Percentiles rank a stretch among this genome's conserved stretches.
Evolutionary conservation across 2,888 invertebrate species (phyloP).

Genomic region (Pammene fasciana): DNA sequence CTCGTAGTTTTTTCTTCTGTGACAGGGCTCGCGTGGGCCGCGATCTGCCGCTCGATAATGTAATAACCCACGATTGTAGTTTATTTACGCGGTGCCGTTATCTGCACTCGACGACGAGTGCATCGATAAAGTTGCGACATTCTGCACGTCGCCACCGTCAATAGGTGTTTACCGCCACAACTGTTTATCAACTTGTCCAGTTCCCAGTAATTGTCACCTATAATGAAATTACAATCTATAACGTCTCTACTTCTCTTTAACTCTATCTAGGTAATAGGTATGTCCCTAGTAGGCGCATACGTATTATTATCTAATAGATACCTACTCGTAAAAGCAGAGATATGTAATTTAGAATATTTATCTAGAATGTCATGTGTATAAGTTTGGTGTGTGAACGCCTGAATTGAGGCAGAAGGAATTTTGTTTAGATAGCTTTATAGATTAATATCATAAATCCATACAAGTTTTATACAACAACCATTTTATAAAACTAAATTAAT

Average conservation of each 20-base stretch:
- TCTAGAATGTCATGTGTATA: too few relatives aligned
- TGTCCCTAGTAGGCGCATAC: too few relatives aligned
- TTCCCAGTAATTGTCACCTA: constrained; percentile 25
- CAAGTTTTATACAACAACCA: neutral
- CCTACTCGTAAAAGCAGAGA: too few relatives aligned
- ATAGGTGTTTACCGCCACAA: constrained; percentile 34
- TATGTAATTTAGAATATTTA: too few relatives aligned
- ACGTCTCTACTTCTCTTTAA: too few relatives aligned
- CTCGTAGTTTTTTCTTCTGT: constrained; percentile 69
- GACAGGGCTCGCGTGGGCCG: constrained; percentile 63
- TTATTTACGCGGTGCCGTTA: constrained; percentile 69
- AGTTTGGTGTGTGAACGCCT: too few relatives aligned
- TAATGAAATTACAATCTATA: constrained; percentile 2
- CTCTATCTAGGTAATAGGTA: too few relatives aligned
- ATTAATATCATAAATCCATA: neutral
- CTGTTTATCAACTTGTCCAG: constrained; percentile 37
- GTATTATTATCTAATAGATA: too few relatives aligned
- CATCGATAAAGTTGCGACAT: constrained; percentile 63
- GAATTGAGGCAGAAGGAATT: too few relatives aligned
- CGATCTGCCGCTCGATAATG: constrained; percentile 60
- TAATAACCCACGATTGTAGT: constrained; percentile 66
- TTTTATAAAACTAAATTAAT: constrained; percentile 5
- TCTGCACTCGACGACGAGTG: constrained; percentile 62
- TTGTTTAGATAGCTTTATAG: neutral
- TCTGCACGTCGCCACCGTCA: constrained; percentile 42